Evolutionary conservation across 1,140 invertebrate species (phyloP), one percentile per base, ranked within the genome.

Genomic region (Mya arenaria): DNA sequence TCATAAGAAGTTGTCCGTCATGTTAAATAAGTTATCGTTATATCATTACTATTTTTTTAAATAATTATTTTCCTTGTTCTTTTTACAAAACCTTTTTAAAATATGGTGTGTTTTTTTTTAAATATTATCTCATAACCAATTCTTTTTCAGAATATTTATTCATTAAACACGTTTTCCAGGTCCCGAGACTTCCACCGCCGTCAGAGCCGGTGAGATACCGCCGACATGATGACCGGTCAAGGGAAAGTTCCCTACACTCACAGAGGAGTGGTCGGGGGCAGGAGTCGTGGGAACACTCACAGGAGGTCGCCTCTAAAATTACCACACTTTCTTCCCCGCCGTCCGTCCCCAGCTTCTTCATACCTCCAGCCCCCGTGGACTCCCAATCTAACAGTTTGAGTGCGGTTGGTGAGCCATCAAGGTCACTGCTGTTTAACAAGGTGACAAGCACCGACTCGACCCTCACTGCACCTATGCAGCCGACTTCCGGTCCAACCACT

Each of bases 151-250:
- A n/a, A n/a, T n/a, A n/a, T n/a, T n/a, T n/a, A n/a, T n/a, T n/a
- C n/a, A n/a, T n/a, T n/a, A n/a, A n/a, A n/a, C n/a, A n/a, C n/a
- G n/a, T n/a, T 37, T 52, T 78, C 36, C n/a, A 80, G 77, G 71
- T 80, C 28, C 66, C 65, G 25, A 58, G 32, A 41, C 56, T 80
- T 17, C 66, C 77, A 13, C 77, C 77, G 19, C 63, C 77, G 23
- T 78, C 74, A n/a, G 60, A 65, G 28, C 60, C 60, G 23, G 39
- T 66, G 25, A 19, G 23, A 30, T 52, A 44, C 23, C 15, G 19
- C 8, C 68, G 28, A 10, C 32, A 34, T 13, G 52, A 10, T 55
- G 52, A 32, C 32, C 15, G 48, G 1, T 44, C 65, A 15, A 68
- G 10, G 10, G 10, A 5, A 3, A 68, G 65, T 23, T 1, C 39